These are phyloP conservation scores for Nineta flava DNA, from an alignment of 2,888 invertebrate genomes.

Conservation along the genomic window DNA sequence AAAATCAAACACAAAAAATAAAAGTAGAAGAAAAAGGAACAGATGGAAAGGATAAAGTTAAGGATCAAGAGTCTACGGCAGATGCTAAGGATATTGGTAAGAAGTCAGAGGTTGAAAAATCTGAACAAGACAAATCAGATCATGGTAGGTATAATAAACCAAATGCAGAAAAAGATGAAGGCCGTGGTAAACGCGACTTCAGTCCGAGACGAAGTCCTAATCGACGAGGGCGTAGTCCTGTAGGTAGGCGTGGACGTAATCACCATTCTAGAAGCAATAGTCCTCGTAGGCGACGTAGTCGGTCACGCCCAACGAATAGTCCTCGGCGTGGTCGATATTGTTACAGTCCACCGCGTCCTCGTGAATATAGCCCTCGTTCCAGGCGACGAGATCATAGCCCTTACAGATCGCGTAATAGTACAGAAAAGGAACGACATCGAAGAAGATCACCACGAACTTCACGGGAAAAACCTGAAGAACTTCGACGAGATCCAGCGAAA, in stretches of 20 bases:
- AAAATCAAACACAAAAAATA: constrained; percentile 13
- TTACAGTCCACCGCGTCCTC: not conserved
- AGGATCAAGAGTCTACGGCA: not conserved
- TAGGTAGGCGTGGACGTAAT: not conserved
- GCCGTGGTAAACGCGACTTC: not conserved
- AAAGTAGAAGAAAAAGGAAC: no score
- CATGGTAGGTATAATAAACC: not conserved
- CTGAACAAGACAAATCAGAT: not conserved
- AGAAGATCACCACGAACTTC: not conserved
- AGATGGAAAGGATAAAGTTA: not conserved
- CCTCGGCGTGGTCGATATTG: not conserved
- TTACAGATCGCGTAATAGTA: not conserved
- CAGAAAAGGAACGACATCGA: constrained; percentile 6
- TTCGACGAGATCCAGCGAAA: constrained; percentile 27
- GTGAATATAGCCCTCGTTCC: not conserved
- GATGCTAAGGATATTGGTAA: not conserved
- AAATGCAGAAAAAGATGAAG: not conserved
- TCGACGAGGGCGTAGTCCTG: not conserved
- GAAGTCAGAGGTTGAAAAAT: not conserved
- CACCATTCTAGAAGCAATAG: not conserved
- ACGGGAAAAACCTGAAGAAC: not conserved
- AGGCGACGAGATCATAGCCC: constrained; percentile 5
- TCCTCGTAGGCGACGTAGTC: not conserved
- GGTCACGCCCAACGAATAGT: not conserved
- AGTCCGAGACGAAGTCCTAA: not conserved